Evolutionary conservation across 2,888 invertebrate genomes (phyloP), one percentile per base, ranked within the genome.

Genomic region (Ormyrus pomaceus): DNA sequence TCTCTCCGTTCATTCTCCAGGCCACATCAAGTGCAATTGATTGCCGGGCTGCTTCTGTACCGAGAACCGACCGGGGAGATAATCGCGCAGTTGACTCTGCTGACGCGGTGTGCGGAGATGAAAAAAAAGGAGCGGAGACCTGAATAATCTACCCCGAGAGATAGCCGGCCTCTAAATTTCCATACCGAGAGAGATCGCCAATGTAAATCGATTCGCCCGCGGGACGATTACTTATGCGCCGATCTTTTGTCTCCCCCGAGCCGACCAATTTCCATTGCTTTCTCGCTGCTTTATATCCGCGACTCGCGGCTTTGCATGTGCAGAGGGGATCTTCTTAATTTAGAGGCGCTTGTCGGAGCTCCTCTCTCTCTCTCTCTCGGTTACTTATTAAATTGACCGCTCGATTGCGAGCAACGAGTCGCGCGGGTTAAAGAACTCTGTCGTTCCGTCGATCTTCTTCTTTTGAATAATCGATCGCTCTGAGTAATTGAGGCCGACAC

Each of bases 1-100:
- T 84, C 82, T 59, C 51, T 66, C 13, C 62, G 83, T 83, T 79
- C 79, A 84, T 84, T 85, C 85, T 84, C 82, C 80, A 82, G 84
- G 82, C 83, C 48, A 56, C 83, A 82, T 85, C 84, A 80, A 80
- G 84, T 82, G 86, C 86, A 86, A 86, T 85, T 86, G 86, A 86
- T 86, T 86, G 79, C 71, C 65, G 51, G 58, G 68, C 61, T 65
- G 59, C 45, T 58, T 34, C 53, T 10, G 19, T 55, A 66, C 80
- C 78, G 50, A 72, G 78, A 66, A 72, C 10, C 11, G 72, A 73
- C 9, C 13, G n/a, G 10, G 13, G 45, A 68, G 79, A 79, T 62
- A 76, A 79, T 73, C 72, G 77, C 34, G 34, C 46, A 7, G n/a
- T 59, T 50, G 75, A 62, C 75, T 64, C 48, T 56, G 58, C 48